Evolutionary conservation across 2,888 invertebrate genomes (phyloP).

Genomic region (Tyria jacobaeae): DNA sequence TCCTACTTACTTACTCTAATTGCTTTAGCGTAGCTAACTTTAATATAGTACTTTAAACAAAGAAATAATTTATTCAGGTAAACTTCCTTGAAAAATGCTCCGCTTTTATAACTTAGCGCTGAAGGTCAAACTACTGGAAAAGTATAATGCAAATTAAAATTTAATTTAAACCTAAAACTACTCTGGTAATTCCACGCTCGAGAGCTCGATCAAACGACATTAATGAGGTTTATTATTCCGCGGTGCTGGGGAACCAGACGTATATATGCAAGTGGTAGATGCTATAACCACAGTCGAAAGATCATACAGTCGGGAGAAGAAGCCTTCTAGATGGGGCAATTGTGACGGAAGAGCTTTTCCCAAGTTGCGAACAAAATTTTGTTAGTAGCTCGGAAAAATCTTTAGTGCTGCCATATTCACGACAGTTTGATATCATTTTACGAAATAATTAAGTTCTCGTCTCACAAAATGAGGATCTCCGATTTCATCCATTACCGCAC

Average conservation of each 20-base stretch:
- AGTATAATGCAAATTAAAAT: constrained; percentile 74
- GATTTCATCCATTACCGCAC: too few species aligned
- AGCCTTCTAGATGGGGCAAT: too few species aligned
- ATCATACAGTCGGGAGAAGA: too few species aligned
- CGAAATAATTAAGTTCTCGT: too few species aligned
- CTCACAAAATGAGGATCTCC: too few species aligned
- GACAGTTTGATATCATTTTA: too few species aligned
- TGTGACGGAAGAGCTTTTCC: too few species aligned
- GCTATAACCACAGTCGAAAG: too few species aligned
- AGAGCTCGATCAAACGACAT: constrained; percentile 75
- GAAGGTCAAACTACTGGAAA: constrained; percentile 78
- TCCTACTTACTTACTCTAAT: not conserved
- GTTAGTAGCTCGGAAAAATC: too few species aligned
- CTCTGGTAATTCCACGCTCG: constrained; percentile 78
- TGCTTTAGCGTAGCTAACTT: constrained; percentile 10
- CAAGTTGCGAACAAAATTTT: too few species aligned
- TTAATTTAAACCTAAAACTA: constrained; percentile 77
- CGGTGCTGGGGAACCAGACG: constrained; percentile 38
- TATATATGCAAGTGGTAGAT: constrained; percentile 1
- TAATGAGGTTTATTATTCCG: constrained; percentile 70
- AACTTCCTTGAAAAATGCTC: constrained; percentile 65
- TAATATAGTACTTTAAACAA: constrained; percentile 29
- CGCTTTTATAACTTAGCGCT: constrained; percentile 66
- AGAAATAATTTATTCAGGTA: constrained; percentile 51
- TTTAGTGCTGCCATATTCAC: too few species aligned